These are phyloP conservation scores for Leucoraja erinaceus DNA, from an alignment of 2,113 vertebrate genomes.

Conservation along the genomic window DNA sequence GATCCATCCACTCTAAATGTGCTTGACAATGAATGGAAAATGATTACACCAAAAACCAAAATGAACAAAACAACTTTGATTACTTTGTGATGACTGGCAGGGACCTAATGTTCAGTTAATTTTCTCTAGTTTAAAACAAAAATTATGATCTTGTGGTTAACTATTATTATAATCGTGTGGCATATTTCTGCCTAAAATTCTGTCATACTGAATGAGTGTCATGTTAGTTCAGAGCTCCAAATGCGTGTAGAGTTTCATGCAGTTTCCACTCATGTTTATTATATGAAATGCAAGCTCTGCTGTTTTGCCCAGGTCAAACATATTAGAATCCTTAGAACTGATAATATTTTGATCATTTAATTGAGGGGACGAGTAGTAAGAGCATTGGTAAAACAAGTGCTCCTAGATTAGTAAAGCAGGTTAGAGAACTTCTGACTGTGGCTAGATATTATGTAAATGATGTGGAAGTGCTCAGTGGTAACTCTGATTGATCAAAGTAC, in stretches of 20 bases:
- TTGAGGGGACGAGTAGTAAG: not conserved
- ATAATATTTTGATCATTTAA: not conserved
- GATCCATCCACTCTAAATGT: not conserved
- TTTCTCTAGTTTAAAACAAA: not conserved
- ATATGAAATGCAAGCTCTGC: not conserved
- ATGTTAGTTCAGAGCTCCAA: not conserved
- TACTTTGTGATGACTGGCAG: not conserved
- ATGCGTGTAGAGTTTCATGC: not conserved
- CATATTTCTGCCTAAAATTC: not conserved
- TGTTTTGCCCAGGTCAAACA: not conserved
- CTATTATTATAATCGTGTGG: not conserved
- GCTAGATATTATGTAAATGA: not conserved
- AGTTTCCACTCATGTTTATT: not conserved
- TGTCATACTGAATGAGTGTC: not conserved
- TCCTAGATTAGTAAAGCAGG: not conserved
- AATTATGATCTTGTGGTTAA: not conserved
- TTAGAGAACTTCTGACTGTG: not conserved
- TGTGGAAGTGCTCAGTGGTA: not conserved
- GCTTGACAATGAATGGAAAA: not conserved
- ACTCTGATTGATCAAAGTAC: not conserved
- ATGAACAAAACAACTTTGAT: not conserved
- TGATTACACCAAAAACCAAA: constrained; percentile 9
- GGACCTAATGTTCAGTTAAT: not conserved
- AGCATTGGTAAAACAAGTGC: not conserved
- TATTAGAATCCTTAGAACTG: not conserved